These are phyloP conservation scores for Parnassius apollo DNA, from an alignment of 2,888 invertebrate genomes.

Conservation along the genomic window DNA sequence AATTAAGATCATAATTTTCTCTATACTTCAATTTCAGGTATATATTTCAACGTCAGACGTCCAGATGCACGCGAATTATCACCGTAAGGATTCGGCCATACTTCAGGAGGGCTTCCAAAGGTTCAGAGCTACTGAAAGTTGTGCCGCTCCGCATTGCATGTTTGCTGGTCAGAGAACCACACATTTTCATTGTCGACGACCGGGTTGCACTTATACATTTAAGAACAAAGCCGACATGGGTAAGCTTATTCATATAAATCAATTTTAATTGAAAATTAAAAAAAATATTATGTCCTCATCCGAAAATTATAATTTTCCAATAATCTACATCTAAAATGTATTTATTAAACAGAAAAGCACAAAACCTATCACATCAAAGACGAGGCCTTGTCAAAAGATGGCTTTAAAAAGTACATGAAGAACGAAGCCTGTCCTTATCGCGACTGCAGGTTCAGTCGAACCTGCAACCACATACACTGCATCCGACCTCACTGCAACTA, in stretches of 20 bases:
- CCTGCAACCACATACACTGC: constrained; percentile 99
- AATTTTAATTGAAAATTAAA: no score
- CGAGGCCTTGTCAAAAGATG: constrained; percentile 95
- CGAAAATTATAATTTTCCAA: no score
- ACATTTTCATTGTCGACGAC: constrained; percentile 97
- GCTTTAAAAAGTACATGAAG: constrained; percentile 99
- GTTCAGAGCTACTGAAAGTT: constrained; percentile 97
- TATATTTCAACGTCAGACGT: constrained; percentile 99
- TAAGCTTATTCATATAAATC: constrained; percentile 66
- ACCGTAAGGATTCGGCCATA: constrained; percentile 98
- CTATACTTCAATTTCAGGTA: constrained; percentile 68
- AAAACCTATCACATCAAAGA: constrained; percentile 99
- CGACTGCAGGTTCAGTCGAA: constrained; percentile 95
- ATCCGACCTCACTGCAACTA: constrained; percentile 97
- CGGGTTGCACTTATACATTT: constrained; percentile 96
- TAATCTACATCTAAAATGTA: no score
- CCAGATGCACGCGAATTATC: constrained; percentile 99
- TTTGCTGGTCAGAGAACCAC: constrained; percentile 97
- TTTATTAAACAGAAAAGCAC: constrained; percentile 90
- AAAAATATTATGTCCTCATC: no score
- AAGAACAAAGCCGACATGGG: constrained; percentile 99
- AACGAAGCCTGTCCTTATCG: constrained; percentile 96
- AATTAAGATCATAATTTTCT: constrained; percentile 11
- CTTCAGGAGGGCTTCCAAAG: constrained; percentile 98
- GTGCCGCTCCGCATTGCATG: constrained; percentile 93